Conservation (phyloP, 2,797 vertebrate species). For the Falco peregrinus region DNA sequence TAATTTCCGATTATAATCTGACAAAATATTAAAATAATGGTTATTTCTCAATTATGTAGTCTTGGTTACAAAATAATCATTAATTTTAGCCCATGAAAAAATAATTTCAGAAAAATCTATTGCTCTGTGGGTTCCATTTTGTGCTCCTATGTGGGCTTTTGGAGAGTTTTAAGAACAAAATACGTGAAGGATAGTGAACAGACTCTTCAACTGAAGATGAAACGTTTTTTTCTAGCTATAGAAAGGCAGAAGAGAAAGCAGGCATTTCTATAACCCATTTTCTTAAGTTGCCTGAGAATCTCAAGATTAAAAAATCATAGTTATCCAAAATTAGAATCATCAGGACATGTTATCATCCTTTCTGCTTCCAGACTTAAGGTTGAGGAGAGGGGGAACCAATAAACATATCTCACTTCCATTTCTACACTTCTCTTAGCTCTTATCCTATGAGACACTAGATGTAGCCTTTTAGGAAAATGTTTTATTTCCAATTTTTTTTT, state of each 20-base stretch:
- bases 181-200: background rate
- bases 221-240: background rate
- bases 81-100: background rate
- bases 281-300: background rate
- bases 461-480: background rate
- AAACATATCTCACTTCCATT: background rate
- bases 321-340: background rate
- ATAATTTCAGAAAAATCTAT: background rate
- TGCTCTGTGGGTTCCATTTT: background rate
- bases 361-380: background rate
- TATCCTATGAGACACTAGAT: background rate
- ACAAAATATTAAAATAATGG: background rate
- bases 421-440: background rate
- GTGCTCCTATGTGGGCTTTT: background rate
- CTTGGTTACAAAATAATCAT: background rate
- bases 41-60: background rate
- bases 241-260: background rate
- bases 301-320: background rate
- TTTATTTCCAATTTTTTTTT: background rate
- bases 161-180: background rate
- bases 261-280: background rate
- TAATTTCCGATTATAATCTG: background rate
- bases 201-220: background rate
- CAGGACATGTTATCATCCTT: background rate
- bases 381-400: background rate